Conservation (phyloP, 1,140 invertebrate species). For the Cydia fagiglandana region DNA sequence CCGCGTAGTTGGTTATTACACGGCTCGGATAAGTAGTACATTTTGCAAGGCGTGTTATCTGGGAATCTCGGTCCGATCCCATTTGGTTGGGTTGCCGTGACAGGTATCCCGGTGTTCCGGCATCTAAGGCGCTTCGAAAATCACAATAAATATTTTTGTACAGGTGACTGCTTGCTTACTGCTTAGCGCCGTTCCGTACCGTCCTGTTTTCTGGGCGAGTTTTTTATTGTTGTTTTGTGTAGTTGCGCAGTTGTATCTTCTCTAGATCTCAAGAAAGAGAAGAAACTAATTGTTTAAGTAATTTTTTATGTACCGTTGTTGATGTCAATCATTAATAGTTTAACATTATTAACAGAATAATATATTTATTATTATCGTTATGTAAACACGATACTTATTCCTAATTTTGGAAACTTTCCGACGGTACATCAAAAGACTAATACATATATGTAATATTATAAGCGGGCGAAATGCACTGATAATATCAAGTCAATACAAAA, state of each 20-base stretch:
- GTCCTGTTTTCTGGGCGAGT: neutral
- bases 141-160: slow-evolving; percentile 44
- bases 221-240: neutral
- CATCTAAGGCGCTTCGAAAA: slow-evolving; percentile 41
- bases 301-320: too few species aligned
- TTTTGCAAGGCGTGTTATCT: slow-evolving; percentile 38
- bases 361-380: too few species aligned
- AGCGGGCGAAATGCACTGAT: too few species aligned
- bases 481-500: too few species aligned
- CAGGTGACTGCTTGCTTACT: neutral
- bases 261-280: too few species aligned
- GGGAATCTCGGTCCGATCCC: slow-evolving; percentile 47
- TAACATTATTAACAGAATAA: too few species aligned
- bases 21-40: neutral
- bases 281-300: too few species aligned
- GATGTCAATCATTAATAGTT: too few species aligned
- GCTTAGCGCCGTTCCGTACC: neutral
- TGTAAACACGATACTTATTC: too few species aligned
- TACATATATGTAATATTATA: too few species aligned
- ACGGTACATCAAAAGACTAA: too few species aligned
- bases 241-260: neutral
- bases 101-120: slow-evolving; percentile 48
- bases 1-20: slow-evolving; percentile 2
- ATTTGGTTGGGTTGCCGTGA: slow-evolving; percentile 48
- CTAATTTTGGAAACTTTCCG: too few species aligned